Percentiles rank a stretch among this genome's conserved stretches.
Evolutionary conservation across 2,797 vertebrate species (phyloP).

Genomic region (Chanos chanos): DNA sequence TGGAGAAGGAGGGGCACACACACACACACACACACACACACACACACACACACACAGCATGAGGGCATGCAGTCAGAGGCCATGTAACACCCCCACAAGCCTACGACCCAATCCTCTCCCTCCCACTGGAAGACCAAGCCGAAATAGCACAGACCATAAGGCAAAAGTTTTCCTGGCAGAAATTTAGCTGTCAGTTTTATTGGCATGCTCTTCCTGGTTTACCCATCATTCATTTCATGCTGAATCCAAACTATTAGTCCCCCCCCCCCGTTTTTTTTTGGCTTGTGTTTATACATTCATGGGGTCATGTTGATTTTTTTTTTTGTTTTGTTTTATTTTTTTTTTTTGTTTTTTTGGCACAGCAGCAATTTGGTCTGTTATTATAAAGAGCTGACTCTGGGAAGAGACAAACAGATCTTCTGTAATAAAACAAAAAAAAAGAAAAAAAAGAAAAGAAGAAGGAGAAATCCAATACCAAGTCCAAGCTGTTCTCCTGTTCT

Average conservation of each 20-base stretch:
- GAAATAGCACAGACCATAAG: slow-evolving; percentile 13
- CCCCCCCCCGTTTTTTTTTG: too few species aligned
- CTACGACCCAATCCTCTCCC: slow-evolving; percentile 11
- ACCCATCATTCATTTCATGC: too few species aligned
- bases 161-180: slow-evolving; percentile 11
- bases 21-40: slow-evolving; percentile 32
- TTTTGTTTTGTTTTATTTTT: background rate
- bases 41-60: slow-evolving; percentile 13
- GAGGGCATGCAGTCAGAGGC: slow-evolving; percentile 14
- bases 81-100: slow-evolving; percentile 10
- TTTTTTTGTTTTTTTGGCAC: background rate
- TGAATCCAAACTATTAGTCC: too few species aligned
- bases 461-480: background rate
- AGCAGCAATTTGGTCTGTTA: background rate
- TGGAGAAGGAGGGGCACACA: slow-evolving; percentile 44
- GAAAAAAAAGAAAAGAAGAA: too few species aligned
- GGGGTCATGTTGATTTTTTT: too few species aligned
- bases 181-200: too few species aligned
- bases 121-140: background rate
- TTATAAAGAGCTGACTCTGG: background rate
- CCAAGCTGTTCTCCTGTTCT: slow-evolving; percentile 17
- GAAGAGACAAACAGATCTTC: background rate
- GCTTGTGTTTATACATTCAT: too few species aligned
- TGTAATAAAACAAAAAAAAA: too few species aligned
- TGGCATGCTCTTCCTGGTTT: too few species aligned